Evolutionary conservation across 2,113 vertebrate species (phyloP), one percentile per base, ranked within the genome.

Genomic region (Odocoileus hemionus): DNA sequence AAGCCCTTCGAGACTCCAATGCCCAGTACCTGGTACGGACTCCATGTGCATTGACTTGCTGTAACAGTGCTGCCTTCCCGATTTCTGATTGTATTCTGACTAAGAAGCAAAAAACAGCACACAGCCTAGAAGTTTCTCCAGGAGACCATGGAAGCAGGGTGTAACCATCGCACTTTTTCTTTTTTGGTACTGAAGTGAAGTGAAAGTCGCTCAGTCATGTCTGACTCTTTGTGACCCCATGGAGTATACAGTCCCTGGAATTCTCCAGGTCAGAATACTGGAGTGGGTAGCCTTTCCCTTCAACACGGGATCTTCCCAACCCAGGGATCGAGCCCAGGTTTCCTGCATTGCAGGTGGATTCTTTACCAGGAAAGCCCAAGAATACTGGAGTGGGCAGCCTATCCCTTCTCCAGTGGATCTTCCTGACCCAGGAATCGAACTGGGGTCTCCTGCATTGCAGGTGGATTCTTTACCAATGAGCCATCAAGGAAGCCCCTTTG

Each of bases 71-170:
- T 1, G 2, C 47, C 14, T 28, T 61, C 33, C 21, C 26, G n/a
- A 30, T 61, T 76, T 61, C 10, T 28, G 19, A 7, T 52, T 52
- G 83, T 60, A 39, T 76, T 84, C 25, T 76, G 33, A 58, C 39
- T 90, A 74, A 95, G 70, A 95, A 76, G 61, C 50, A 55, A 47
- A 67, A 94, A 88, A 87, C 36, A 67, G 57, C n/a, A 84, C 17
- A 58, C 25, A 7, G 64, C 43, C 79, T 26, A 33, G 60, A 70
- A 9, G 26, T 55, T 26, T 47, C 79, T 57, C 19, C 23, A 74
- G 45, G 30, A 54, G 16, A 60, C 60, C n/a, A 28, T 12, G 43
- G 43, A 79, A 50, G 30, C 13, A 54, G 21, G 39, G 25, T n/a
- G 13, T 12, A 64, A 36, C 17, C 58, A 19, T 52, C 17, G 36